Conservation (phyloP, 2,797 vertebrate species). For the Halcyon smyrnensis region DNA sequence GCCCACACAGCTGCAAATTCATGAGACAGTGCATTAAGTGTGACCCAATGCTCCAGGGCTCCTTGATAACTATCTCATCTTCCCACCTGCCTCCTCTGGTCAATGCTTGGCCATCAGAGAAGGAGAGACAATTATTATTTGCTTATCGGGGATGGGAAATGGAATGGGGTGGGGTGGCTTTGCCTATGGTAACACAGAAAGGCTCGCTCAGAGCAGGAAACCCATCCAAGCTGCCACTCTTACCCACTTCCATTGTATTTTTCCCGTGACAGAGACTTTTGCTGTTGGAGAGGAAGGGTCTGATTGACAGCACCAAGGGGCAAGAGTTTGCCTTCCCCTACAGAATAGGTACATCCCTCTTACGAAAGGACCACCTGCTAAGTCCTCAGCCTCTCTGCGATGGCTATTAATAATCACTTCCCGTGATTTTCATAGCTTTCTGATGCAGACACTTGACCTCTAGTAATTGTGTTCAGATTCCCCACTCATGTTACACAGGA, state of each 20-base stretch:
- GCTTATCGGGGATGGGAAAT: background rate
- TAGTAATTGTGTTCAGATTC: background rate
- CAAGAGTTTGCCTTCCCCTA: background rate
- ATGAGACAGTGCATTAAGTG: background rate
- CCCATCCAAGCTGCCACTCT: background rate
- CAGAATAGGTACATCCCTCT: background rate
- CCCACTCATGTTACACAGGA: slow-evolving; percentile 27
- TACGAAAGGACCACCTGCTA: slow-evolving; percentile 9
- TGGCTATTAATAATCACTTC: slow-evolving; percentile 47
- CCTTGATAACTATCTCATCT: background rate
- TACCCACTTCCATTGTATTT: accelerated
- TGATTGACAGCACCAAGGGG: slow-evolving; percentile 39
- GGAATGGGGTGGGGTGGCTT: background rate
- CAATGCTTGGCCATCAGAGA: background rate
- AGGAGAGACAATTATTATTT: background rate
- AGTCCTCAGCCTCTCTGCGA: background rate
- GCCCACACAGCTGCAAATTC: background rate
- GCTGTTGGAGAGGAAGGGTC: background rate
- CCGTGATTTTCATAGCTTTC: slow-evolving; percentile 22
- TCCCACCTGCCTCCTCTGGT: accelerated
- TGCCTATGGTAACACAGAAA: background rate
- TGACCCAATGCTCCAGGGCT: background rate
- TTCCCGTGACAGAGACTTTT: background rate
- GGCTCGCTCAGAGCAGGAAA: background rate
- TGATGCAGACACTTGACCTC: background rate